These are phyloP conservation scores for Drosophila pachea DNA, from an alignment of 1,140 invertebrate genomes.

Conservation along the genomic window DNA sequence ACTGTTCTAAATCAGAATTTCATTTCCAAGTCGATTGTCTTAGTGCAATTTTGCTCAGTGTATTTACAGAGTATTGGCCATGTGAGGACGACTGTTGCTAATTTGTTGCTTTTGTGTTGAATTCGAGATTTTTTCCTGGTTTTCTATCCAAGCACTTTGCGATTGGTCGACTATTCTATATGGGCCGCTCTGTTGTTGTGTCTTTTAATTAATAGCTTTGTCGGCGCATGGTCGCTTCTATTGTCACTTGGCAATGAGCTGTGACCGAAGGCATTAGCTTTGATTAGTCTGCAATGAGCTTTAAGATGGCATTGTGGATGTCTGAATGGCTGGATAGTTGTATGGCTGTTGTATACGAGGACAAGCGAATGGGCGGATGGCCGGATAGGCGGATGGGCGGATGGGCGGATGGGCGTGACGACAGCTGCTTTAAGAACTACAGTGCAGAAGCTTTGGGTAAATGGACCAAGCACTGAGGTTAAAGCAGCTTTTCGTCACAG, in stretches of 20 bases:
- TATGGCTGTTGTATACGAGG: no score
- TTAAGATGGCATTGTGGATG: background rate
- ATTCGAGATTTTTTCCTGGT: constrained; percentile 29
- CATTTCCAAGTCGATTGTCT: no score
- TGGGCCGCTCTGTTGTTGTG: constrained; percentile 36
- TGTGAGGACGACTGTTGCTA: constrained; percentile 54
- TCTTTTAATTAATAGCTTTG: constrained; percentile 67
- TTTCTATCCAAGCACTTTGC: constrained; percentile 25
- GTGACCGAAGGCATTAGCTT: constrained; percentile 47
- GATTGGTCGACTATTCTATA: constrained; percentile 32
- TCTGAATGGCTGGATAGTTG: background rate
- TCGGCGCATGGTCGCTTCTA: constrained; percentile 38
- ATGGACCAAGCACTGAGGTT: background rate
- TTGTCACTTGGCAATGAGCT: constrained; percentile 63
- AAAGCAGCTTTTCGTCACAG: background rate
- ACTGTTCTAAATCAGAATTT: no score
- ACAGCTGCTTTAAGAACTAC: constrained; percentile 13
- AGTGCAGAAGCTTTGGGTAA: background rate
- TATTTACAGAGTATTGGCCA: background rate
- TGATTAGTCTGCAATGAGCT: constrained; percentile 51
- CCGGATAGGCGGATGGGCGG: background rate
- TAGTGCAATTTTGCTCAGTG: constrained; percentile 1
- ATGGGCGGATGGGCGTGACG: background rate
- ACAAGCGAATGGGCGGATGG: no score
- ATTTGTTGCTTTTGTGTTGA: constrained; percentile 59